These are phyloP conservation scores for Elysia chlorotica DNA, from an alignment of 1,140 invertebrate genomes.

Conservation along the genomic window DNA sequence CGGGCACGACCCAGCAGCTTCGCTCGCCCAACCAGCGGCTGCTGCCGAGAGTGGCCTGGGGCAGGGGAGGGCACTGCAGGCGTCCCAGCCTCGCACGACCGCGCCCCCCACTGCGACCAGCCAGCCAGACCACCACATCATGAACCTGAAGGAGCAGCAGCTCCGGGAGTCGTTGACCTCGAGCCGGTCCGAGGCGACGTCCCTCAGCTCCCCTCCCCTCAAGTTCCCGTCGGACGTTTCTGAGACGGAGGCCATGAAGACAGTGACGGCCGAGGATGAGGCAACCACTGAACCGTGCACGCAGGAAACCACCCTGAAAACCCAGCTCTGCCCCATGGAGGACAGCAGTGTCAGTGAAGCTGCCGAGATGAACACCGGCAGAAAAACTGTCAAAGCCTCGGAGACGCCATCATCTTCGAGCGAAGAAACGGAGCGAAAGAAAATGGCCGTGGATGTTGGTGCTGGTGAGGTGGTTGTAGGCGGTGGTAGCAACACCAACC, in stretches of 20 bases:
- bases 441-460: background rate
- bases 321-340: background rate
- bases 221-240: too few relatives aligned
- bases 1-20: slow-evolving; percentile 8
- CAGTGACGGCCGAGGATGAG: too few relatives aligned
- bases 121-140: slow-evolving; percentile 16
- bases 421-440: background rate
- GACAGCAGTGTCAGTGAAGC: background rate
- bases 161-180: slow-evolving; percentile 12
- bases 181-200: too few relatives aligned
- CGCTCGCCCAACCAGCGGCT: slow-evolving; percentile 8
- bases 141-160: slow-evolving; percentile 22
- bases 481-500: background rate
- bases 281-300: too few relatives aligned
- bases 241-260: background rate
- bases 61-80: too few relatives aligned
- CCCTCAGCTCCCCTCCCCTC: too few relatives aligned
- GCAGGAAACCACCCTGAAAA: background rate
- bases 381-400: too few relatives aligned
- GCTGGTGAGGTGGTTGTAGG: background rate
- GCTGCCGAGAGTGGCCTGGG: too few relatives aligned
- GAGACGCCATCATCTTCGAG: too few relatives aligned
- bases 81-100: background rate
- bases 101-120: background rate
- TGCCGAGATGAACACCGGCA: background rate